phyloP scores from a whole-genome alignment of 2,797 vertebrate species.

The Enteromius paludinosus region DNA sequence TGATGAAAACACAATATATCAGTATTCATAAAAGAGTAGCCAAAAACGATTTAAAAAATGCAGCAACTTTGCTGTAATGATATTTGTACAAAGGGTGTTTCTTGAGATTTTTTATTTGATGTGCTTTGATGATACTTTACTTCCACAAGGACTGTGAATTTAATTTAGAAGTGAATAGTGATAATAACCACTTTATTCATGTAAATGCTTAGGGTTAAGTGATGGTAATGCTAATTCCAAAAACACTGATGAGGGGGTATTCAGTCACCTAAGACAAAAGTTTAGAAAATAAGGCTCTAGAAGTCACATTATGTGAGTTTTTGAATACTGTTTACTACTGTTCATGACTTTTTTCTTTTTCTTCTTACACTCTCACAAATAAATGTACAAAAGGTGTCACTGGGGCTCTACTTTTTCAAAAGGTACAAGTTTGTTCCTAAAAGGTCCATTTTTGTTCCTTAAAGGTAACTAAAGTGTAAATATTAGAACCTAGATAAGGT shows the following conservation, averaged over 20 bases:
- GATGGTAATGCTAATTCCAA: neutral
- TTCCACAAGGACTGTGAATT: neutral
- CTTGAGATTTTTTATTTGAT: neutral
- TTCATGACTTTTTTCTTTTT: neutral
- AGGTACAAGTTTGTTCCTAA: too few species aligned
- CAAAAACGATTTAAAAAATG: neutral
- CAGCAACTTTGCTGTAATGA: too few species aligned
- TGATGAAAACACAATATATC: neutral
- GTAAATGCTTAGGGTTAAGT: neutral
- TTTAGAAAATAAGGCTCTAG: neutral
- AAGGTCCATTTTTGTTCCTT: too few species aligned
- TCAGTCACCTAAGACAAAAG: neutral
- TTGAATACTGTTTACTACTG: neutral
- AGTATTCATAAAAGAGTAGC: neutral
- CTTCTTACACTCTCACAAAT: too few species aligned
- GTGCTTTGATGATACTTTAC: neutral
- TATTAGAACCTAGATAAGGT: too few species aligned
- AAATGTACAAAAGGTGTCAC: too few species aligned
- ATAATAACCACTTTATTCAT: neutral
- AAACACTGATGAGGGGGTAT: neutral
- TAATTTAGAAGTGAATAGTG: neutral
- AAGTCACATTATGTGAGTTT: neutral
- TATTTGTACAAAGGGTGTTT: too few species aligned
- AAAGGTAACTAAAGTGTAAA: too few species aligned
- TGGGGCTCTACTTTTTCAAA: too few species aligned